phyloP scores from a whole-genome alignment of 2,888 invertebrate species.

The Podotricha telesiphe region DNA sequence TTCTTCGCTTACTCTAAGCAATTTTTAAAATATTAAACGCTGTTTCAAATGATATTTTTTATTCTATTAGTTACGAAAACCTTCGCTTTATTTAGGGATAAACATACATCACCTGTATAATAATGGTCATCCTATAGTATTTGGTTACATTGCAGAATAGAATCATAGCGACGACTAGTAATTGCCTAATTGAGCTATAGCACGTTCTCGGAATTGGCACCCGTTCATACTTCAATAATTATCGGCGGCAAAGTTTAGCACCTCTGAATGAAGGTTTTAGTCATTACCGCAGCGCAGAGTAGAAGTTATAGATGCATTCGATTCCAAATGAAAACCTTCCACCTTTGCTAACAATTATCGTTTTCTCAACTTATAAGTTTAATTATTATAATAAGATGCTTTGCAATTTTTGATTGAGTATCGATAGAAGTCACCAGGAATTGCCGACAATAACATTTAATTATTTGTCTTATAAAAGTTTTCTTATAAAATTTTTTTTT shows the following conservation, averaged over 20 bases:
- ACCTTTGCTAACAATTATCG: slow-evolving; percentile 28
- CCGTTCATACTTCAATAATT: slow-evolving; percentile 73
- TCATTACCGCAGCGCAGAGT: slow-evolving; percentile 59
- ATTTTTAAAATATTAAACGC: neutral
- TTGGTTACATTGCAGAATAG: slow-evolving; percentile 49
- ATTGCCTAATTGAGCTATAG: slow-evolving; percentile 65
- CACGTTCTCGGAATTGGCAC: slow-evolving; percentile 41
- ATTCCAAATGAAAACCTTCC: slow-evolving; percentile 46
- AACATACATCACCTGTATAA: neutral
- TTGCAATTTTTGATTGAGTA: neutral
- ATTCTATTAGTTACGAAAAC: neutral
- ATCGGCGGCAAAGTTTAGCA: slow-evolving; percentile 70
- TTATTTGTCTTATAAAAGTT: neutral
- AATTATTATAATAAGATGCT: neutral
- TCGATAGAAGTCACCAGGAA: neutral
- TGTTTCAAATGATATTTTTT: neutral
- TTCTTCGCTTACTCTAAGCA: neutral
- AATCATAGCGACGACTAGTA: slow-evolving; percentile 52
- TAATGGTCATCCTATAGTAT: slow-evolving; percentile 26
- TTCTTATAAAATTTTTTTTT: neutral
- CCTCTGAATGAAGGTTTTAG: slow-evolving; percentile 60
- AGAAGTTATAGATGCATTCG: slow-evolving; percentile 49
- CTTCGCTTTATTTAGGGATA: neutral
- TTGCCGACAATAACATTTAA: neutral
- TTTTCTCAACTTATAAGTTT: neutral